Conservation (phyloP, 64 coral and sea anemone genomes). For the Actinia equina region DNA sequence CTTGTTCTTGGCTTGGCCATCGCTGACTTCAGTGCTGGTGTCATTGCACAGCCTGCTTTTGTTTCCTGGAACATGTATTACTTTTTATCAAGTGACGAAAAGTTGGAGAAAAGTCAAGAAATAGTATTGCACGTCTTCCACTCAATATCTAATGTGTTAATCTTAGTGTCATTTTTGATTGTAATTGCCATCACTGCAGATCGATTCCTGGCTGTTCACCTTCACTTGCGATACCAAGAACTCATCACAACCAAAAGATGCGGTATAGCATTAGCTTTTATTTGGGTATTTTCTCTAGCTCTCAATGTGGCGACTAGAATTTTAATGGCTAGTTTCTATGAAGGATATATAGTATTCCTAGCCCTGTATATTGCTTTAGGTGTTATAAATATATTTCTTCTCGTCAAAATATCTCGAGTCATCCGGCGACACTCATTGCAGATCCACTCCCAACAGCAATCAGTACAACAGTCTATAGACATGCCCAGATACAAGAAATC, state of each 20-base stretch:
- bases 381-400: background rate
- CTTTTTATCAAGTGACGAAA: background rate
- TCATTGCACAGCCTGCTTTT: background rate
- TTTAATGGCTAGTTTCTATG: background rate
- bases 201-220: constrained; percentile 17
- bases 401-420: background rate
- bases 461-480: background rate
- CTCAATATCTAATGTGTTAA: background rate
- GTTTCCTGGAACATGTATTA: background rate
- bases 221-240: constrained; percentile 3
- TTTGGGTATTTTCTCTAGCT: background rate
- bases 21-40: background rate
- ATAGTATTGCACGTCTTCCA: background rate
- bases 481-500: background rate
- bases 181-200: constrained; percentile 15
- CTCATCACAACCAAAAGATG: background rate
- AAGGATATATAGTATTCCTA: background rate
- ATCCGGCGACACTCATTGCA: background rate
- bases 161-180: background rate
- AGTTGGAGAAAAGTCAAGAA: background rate
- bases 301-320: background rate
- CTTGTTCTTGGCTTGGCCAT: constrained; percentile 11
- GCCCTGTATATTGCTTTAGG: background rate
- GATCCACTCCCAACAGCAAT: background rate
- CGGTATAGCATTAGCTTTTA: background rate